Evolutionary conservation across 2,888 invertebrate genomes (phyloP).

Genomic region (Phanerotoma sp.): DNA sequence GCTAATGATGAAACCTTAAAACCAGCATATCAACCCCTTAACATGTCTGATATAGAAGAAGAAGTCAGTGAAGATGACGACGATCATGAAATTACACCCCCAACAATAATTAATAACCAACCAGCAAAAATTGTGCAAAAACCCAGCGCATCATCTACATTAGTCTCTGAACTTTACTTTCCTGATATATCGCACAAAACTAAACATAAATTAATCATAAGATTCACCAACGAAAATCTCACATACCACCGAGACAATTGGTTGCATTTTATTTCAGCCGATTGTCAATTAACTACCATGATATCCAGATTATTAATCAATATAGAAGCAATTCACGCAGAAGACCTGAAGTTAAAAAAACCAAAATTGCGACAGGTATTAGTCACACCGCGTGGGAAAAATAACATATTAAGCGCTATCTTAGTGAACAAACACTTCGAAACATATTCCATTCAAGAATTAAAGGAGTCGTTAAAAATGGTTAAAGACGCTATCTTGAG

Average conservation of each 20-base stretch:
- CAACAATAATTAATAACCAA: not conserved
- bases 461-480: not conserved
- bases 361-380: slow-evolving; percentile 12
- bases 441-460: not conserved
- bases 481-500: not conserved
- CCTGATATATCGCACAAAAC: not conserved
- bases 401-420: slow-evolving; percentile 2
- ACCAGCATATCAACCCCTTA: not conserved
- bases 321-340: slow-evolving; percentile 5
- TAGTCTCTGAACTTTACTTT: not conserved
- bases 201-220: not conserved
- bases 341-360: slow-evolving; percentile 11
- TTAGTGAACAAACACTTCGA: slow-evolving; percentile 8
- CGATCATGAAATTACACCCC: too few species aligned
- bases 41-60: not conserved
- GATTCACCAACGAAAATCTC: not conserved
- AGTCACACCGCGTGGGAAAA: not conserved
- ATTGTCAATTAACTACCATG: not conserved
- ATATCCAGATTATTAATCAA: slow-evolving; percentile 10
- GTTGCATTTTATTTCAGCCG: too few species aligned
- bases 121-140: too few species aligned
- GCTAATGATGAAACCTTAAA: not conserved
- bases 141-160: not conserved
- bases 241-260: not conserved
- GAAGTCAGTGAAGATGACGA: not conserved